Conservation (phyloP, 2,797 vertebrate genomes). For the Lithobates pipiens region DNA sequence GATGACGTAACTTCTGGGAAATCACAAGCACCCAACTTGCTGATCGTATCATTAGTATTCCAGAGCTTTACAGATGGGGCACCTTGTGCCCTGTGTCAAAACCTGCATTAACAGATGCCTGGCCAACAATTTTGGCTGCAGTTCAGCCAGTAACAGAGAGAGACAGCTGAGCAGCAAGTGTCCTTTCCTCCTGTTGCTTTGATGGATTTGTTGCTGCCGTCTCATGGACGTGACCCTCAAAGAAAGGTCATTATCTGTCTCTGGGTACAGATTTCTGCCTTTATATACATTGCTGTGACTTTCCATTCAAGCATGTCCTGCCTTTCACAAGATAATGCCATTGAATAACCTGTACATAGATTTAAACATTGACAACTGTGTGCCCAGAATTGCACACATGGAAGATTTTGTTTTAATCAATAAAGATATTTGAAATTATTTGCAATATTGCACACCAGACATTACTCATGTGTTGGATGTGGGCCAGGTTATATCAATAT, state of each 20-base stretch:
- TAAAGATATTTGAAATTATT: background rate
- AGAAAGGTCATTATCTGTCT: slow-evolving; percentile 44
- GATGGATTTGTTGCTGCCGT: slow-evolving; percentile 48
- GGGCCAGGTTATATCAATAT: slow-evolving; percentile 1
- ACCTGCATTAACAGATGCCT: slow-evolving; percentile 57
- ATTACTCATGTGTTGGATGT: background rate
- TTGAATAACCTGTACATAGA: background rate
- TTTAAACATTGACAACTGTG: background rate
- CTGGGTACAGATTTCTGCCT: slow-evolving; percentile 1
- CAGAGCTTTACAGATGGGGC: slow-evolving; percentile 36
- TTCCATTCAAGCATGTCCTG: background rate
- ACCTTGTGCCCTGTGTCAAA: slow-evolving; percentile 43
- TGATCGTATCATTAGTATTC: slow-evolving; percentile 27
- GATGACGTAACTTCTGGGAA: background rate
- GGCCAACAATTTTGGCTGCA: slow-evolving; percentile 44
- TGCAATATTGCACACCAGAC: background rate
- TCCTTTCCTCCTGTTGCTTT: slow-evolving; percentile 51
- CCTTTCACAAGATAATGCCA: background rate
- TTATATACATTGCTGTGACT: slow-evolving; percentile 17
- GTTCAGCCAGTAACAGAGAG: slow-evolving; percentile 43
- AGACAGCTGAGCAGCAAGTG: slow-evolving; percentile 52
- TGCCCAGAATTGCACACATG: background rate
- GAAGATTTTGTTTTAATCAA: background rate
- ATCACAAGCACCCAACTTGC: background rate
- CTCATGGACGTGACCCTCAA: slow-evolving; percentile 45